Evolutionary conservation across 2,113 vertebrate genomes (phyloP).

Genomic region (Zapus hudsonius): DNA sequence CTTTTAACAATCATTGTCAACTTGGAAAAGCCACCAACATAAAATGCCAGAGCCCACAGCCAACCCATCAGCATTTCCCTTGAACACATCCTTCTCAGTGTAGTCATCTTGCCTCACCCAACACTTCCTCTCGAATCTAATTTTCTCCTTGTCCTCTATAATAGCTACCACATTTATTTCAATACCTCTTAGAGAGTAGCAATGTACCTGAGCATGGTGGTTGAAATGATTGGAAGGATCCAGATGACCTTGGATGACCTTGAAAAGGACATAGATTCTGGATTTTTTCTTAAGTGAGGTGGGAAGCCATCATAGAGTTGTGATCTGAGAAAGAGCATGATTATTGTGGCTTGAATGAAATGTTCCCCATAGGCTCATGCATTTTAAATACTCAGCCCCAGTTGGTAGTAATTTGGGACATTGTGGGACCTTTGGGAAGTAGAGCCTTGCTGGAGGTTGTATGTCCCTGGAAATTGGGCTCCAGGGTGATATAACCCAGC

Average conservation of each 20-base stretch:
- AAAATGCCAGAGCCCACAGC: neutral
- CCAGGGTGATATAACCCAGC: no score
- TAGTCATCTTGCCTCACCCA: neutral
- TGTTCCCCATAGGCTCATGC: no score
- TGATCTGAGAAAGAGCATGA: neutral
- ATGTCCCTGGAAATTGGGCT: no score
- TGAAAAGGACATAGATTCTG: neutral
- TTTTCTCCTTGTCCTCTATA: neutral
- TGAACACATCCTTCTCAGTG: neutral
- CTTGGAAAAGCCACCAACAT: neutral
- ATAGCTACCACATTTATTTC: neutral
- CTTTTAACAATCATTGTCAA: neutral
- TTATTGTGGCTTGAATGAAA: no score
- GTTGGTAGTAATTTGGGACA: no score
- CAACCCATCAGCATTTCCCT: neutral
- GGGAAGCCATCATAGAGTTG: neutral
- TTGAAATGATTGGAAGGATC: neutral
- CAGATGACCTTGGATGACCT: neutral
- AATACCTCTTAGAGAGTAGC: neutral
- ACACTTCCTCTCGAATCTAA: neutral
- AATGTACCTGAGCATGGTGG: neutral
- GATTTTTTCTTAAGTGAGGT: neutral
- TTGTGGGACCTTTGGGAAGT: no score
- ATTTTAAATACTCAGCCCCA: no score
- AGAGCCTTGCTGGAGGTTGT: no score